Evolutionary conservation across 2,888 invertebrate genomes (phyloP), one percentile per base, ranked within the genome.

Genomic region (Melieria omissa): DNA sequence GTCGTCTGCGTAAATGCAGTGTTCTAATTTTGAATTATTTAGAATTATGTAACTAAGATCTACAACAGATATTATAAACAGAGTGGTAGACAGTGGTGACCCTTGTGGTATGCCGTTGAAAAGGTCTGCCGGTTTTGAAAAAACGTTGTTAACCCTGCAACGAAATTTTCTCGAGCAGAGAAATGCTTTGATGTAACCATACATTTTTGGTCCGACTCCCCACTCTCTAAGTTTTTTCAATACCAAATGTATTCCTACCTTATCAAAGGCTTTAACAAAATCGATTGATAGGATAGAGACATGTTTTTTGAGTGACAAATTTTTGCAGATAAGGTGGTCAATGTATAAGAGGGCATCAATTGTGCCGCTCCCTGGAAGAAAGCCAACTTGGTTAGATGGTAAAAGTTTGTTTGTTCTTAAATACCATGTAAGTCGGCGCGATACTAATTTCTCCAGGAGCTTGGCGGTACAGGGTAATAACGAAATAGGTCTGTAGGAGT

Each of bases 401-500:
- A 72, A 66, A 10, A 68, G 44, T 14, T 68, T 70, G 8, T 70
- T 67, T 62, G 14, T 49, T 46, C 47, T 14, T 8, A 49, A 29
- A 45, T 65, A 68, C 71, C 72, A 92, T 44, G 57, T 41, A 10
- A 73, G 44, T 49, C 65, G 54, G n/a, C 66, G 70, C 0, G 70
- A 55, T 9, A 73, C 14, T 6, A 73, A 54, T 63, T 70, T 70
- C 16, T 73, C 70, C 4, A 70, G 14, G 6, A 70, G 42, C 42
- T 70, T 70, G 14, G 63, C 55, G 5, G 64, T 41, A 46, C 70
- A 70, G 4, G 70, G 47, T 7, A 70, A 55, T 12, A 70, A 54
- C 3, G 54, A 54, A 29, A 72, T 67, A 8, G 57, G 62, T 45
- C 67, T 45, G 29, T 63, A 72, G 41, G 49, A 10, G 7, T 5